These are phyloP conservation scores for Drosophila vallismaia DNA, from an alignment of 2,888 invertebrate genomes.

Conservation along the genomic window DNA sequence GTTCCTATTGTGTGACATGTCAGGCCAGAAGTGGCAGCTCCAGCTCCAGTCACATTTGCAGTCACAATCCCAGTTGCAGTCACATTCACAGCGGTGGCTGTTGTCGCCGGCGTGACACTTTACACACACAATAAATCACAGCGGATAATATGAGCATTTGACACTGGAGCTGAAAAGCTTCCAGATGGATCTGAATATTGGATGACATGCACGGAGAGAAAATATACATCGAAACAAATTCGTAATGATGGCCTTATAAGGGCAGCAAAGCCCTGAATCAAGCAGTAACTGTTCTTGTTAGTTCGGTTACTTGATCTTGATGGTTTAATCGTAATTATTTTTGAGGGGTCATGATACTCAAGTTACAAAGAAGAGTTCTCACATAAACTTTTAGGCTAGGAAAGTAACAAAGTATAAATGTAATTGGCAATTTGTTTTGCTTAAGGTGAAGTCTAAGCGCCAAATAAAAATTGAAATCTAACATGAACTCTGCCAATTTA, in stretches of 20 bases:
- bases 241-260: not conserved
- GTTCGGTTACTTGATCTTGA: not conserved
- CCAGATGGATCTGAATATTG: slow-evolving; percentile 32
- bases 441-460: not conserved
- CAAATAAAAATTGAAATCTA: not conserved
- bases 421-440: not conserved
- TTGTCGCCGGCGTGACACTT: slow-evolving; percentile 76
- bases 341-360: not conserved
- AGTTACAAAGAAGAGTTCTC: not conserved
- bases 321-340: not conserved
- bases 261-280: not conserved
- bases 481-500: not conserved
- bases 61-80: slow-evolving; percentile 49
- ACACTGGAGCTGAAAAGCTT: slow-evolving; percentile 6
- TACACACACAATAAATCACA: slow-evolving; percentile 64
- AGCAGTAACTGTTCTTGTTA: not conserved
- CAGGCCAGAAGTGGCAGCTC: slow-evolving; percentile 37
- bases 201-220: slow-evolving; percentile 11
- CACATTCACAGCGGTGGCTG: slow-evolving; percentile 64
- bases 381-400: not conserved
- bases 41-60: slow-evolving; percentile 61
- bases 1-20: slow-evolving; percentile 59
- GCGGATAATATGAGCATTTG: slow-evolving; percentile 36
- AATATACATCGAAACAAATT: not conserved
- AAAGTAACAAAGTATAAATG: no score